Percentiles rank a stretch among this genome's conserved stretches.
phyloP scores from a whole-genome alignment of 2,797 vertebrate species.

The Takifugu ocellatus region DNA sequence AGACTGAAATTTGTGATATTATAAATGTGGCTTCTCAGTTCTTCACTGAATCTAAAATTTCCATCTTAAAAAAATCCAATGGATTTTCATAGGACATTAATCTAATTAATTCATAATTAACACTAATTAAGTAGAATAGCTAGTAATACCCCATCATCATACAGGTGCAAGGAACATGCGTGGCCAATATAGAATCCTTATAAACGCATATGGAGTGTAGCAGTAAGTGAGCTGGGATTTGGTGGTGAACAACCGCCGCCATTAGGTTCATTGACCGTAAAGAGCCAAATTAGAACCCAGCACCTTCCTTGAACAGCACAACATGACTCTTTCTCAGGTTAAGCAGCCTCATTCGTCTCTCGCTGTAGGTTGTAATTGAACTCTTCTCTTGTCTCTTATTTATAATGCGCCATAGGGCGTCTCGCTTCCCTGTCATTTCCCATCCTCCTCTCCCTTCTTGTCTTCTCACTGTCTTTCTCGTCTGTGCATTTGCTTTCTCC shows the following conservation, averaged over 20 bases:
- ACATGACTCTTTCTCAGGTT: constrained; percentile 30
- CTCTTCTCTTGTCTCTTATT: constrained; percentile 53
- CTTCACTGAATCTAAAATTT: constrained; percentile 20
- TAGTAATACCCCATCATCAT: no score
- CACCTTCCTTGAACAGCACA: constrained; percentile 51
- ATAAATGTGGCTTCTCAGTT: not conserved
- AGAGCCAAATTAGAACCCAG: constrained; percentile 63
- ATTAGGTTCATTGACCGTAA: constrained; percentile 61
- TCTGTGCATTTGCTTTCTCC: constrained; percentile 4
- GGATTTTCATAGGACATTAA: no score
- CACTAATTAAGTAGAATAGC: no score
- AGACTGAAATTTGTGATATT: constrained; percentile 7
- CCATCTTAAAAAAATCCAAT: no score
- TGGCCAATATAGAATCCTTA: not conserved
- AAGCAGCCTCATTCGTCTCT: constrained; percentile 37
- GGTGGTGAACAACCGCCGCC: constrained; percentile 37
- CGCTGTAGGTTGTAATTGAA: constrained; percentile 64
- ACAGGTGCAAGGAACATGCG: no score
- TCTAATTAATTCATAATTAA: no score
- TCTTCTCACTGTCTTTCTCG: constrained; percentile 17
- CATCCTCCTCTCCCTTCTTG: constrained; percentile 33
- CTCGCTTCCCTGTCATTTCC: constrained; percentile 35
- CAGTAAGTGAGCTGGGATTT: constrained; percentile 14
- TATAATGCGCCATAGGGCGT: constrained; percentile 36
- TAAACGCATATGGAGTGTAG: constrained; percentile 3